Percentiles rank a stretch among this genome's conserved stretches.
Evolutionary conservation across 2,888 invertebrate genomes (phyloP).

Genomic region (Parnassius orleans): DNA sequence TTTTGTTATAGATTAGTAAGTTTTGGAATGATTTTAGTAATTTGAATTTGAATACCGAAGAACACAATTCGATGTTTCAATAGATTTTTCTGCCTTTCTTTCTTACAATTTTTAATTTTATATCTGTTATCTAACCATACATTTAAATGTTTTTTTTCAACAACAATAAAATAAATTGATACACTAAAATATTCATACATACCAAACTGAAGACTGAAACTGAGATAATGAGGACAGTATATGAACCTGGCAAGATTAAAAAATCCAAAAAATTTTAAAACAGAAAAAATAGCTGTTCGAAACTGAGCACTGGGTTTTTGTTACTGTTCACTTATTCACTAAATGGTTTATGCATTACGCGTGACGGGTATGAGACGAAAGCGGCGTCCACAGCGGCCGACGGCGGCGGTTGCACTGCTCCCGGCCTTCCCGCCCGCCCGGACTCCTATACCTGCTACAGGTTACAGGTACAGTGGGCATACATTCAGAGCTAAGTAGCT

Average conservation of each 20-base stretch:
- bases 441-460: slow-evolving; percentile 65
- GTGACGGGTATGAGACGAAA: slow-evolving; percentile 9
- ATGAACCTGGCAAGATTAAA: slow-evolving; percentile 19
- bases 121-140: too few relatives aligned
- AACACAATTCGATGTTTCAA: too few relatives aligned
- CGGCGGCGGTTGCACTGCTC: slow-evolving; percentile 60
- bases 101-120: too few relatives aligned
- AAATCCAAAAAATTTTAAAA: slow-evolving; percentile 21
- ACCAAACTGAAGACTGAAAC: slow-evolving; percentile 16
- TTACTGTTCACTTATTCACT: slow-evolving; percentile 49
- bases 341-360: slow-evolving; percentile 34
- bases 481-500: slow-evolving; percentile 70
- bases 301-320: slow-evolving; percentile 30
- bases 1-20: too few relatives aligned
- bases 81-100: too few relatives aligned
- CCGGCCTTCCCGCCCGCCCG: slow-evolving; percentile 51
- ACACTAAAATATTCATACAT: slow-evolving; percentile 4
- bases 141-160: background rate
- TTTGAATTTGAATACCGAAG: too few relatives aligned
- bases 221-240: slow-evolving; percentile 4
- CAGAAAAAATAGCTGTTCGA: slow-evolving; percentile 19
- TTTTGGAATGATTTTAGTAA: too few relatives aligned
- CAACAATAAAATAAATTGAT: background rate
- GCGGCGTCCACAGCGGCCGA: slow-evolving; percentile 21
- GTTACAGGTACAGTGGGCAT: slow-evolving; percentile 64